Conservation (phyloP, 2,888 invertebrate genomes). For the Orchesella flavescens region DNA sequence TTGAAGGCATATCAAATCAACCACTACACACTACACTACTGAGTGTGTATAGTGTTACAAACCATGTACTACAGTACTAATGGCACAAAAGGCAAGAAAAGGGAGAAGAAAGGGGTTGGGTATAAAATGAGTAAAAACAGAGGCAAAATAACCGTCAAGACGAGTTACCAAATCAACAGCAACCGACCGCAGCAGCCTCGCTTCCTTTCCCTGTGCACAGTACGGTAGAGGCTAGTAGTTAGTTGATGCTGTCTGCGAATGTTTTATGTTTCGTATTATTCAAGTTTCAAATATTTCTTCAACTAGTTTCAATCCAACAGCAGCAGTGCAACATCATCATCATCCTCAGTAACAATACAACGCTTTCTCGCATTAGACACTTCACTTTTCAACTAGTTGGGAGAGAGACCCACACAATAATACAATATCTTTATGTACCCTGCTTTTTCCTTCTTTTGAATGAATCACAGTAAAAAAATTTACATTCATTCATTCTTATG, state of each 20-base stretch:
- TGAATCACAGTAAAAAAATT: conserved; percentile 31
- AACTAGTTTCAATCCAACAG: not conserved
- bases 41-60: not conserved
- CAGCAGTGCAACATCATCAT: not conserved
- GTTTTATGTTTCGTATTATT: conserved; percentile 52
- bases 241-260: conserved; percentile 15
- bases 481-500: conserved; percentile 3
- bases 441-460: conserved; percentile 3
- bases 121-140: not conserved
- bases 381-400: not conserved
- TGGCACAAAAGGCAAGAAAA: not conserved
- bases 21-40: not conserved
- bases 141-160: conserved; percentile 29
- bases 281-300: conserved; percentile 42
- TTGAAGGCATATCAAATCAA: not conserved
- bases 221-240: not conserved
- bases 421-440: not conserved
- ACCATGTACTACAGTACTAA: not conserved
- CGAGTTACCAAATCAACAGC: conserved; percentile 53
- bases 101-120: not conserved
- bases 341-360: not conserved
- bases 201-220: conserved; percentile 4
- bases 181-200: conserved; percentile 14
- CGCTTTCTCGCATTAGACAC: not conserved
- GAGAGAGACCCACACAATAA: not conserved